Conservation (phyloP, 2,797 vertebrate species). For the Silurus lanzhouensis region DNA sequence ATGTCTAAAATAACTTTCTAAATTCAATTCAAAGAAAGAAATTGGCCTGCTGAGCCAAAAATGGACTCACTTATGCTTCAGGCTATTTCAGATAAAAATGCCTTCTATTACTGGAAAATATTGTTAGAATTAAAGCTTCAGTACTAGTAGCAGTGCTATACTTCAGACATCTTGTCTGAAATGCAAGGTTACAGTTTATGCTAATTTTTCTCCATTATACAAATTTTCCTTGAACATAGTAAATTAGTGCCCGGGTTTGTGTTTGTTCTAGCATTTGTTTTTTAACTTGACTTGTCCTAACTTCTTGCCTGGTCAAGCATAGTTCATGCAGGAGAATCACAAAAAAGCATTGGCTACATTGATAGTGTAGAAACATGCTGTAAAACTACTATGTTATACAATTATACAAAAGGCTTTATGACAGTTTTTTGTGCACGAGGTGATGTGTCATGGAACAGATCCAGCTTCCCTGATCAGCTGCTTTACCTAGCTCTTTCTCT, state of each 20-base stretch:
- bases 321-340: neutral
- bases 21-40: neutral
- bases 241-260: neutral
- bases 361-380: neutral
- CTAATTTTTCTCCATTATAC: neutral
- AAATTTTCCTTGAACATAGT: neutral
- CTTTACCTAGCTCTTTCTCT: conserved; percentile 52
- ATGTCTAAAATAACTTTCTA: neutral
- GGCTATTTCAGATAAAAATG: neutral
- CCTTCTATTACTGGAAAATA: neutral
- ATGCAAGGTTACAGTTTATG: neutral
- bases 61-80: neutral
- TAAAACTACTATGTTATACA: neutral
- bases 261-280: neutral
- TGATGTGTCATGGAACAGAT: conserved; percentile 56
- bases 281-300: neutral
- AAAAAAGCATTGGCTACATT: neutral
- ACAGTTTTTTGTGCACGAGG: conserved; percentile 22
- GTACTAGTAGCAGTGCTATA: neutral
- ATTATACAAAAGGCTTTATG: conserved; percentile 27
- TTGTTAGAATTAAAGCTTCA: neutral
- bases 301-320: neutral
- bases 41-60: neutral
- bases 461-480: conserved; percentile 67
- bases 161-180: neutral